phyloP scores from a whole-genome alignment of 2,888 invertebrate genomes.

The Spilarctia lutea region DNA sequence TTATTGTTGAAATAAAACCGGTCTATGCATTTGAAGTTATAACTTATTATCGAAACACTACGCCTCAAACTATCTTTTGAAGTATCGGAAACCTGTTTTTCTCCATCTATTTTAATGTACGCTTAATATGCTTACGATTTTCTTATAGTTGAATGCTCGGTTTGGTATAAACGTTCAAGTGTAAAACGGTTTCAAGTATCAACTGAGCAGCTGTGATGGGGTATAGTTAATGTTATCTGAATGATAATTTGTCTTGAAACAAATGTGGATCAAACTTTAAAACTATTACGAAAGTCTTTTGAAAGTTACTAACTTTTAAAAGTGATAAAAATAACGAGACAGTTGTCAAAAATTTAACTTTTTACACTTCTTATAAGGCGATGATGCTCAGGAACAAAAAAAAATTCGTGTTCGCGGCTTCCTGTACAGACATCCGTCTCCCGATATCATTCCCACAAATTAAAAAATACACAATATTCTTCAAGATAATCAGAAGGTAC shows the following conservation, averaged over 20 bases:
- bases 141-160: constrained; percentile 1
- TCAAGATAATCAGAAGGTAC: too few relatives aligned
- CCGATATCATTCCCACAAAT: too few relatives aligned
- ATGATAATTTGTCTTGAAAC: background rate
- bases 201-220: background rate
- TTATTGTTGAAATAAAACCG: constrained; percentile 32
- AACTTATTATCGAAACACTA: constrained; percentile 31
- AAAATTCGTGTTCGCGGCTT: too few relatives aligned
- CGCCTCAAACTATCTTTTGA: constrained; percentile 28
- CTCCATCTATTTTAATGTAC: constrained; percentile 4
- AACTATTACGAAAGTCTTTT: background rate
- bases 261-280: background rate
- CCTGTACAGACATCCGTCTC: too few relatives aligned
- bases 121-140: constrained; percentile 2
- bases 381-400: background rate
- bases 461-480: too few relatives aligned
- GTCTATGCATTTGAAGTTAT: constrained; percentile 35
- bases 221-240: background rate
- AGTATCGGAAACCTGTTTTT: constrained; percentile 18
- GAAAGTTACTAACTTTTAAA: too few relatives aligned
- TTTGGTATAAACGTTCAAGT: background rate
- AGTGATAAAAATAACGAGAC: too few relatives aligned
- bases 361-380: background rate
- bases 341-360: background rate
- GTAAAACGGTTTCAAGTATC: background rate